Evolutionary conservation across 2,888 invertebrate genomes (phyloP).

Genomic region (Miltochrista miniata): DNA sequence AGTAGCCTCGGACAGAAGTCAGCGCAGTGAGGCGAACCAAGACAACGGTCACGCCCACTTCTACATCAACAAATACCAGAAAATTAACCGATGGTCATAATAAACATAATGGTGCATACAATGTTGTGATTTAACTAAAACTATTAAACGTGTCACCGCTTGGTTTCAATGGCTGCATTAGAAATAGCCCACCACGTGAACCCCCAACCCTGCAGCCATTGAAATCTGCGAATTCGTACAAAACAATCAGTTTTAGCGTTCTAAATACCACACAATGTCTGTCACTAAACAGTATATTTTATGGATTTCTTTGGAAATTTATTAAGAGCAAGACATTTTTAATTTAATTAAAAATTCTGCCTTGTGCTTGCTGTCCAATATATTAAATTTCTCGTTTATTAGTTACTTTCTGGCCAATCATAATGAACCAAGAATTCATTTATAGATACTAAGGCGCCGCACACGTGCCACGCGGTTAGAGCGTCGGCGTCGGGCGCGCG

Average conservation of each 20-base stretch:
- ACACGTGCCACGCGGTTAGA: no score
- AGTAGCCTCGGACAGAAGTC: constrained; percentile 48
- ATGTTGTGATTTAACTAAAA: constrained; percentile 62
- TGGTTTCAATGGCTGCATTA: constrained; percentile 43
- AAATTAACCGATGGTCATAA: constrained; percentile 60
- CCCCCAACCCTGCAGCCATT: constrained; percentile 38
- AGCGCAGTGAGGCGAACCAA: constrained; percentile 20
- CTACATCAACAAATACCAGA: constrained; percentile 38
- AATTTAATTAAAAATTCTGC: constrained; percentile 32
- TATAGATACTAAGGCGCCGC: neutral
- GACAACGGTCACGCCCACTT: constrained; percentile 42
- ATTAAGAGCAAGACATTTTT: constrained; percentile 39
- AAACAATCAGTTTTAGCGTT: constrained; percentile 40
- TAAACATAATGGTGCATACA: constrained; percentile 66
- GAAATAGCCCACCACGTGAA: constrained; percentile 57
- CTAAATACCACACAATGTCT: constrained; percentile 42
- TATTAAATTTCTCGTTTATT: no score
- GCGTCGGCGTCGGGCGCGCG: no score
- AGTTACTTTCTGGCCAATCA: neutral
- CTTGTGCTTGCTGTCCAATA: constrained; percentile 38
- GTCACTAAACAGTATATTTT: constrained; percentile 15
- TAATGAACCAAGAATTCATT: constrained; percentile 23
- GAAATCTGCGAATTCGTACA: constrained; percentile 35
- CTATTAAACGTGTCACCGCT: constrained; percentile 51
- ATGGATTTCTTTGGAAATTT: constrained; percentile 37